Conservation (phyloP, 2,797 vertebrate species). For the Luscinia luscinia region DNA sequence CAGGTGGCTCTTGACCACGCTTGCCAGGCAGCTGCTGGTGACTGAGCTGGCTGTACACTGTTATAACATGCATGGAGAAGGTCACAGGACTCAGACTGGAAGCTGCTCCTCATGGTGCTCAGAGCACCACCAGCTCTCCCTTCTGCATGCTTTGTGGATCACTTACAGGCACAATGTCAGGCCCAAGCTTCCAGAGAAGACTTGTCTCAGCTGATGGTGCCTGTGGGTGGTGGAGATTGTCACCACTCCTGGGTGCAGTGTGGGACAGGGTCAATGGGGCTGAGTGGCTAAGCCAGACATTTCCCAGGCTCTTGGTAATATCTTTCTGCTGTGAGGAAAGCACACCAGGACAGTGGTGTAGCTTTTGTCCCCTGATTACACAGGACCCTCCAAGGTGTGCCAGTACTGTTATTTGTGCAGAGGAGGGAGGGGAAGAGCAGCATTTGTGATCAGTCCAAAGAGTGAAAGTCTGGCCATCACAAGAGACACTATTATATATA, state of each 20-base stretch:
- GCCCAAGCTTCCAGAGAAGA: neutral
- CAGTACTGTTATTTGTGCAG: neutral
- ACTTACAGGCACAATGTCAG: neutral
- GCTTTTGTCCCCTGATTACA: neutral
- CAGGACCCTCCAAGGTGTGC: neutral
- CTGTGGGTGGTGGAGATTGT: neutral
- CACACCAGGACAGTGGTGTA: neutral
- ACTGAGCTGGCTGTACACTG: neutral
- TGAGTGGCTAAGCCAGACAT: neutral
- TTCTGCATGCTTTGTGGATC: neutral
- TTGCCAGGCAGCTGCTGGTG: neutral
- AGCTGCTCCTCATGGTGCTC: neutral
- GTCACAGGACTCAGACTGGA: neutral
- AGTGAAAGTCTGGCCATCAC: neutral
- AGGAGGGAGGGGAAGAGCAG: neutral
- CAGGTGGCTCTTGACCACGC: neutral
- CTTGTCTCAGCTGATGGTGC: neutral
- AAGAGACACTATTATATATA: neutral
- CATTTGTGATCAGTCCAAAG: neutral
- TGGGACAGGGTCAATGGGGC: neutral
- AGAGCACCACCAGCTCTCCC: neutral
- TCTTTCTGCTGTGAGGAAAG: neutral
- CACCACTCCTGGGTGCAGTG: neutral
- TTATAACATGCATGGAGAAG: neutral
- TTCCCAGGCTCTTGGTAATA: neutral